phyloP scores from a whole-genome alignment of 30 jellyfish, hydroid and myxozoan genomes.

The Aurelia sp. region DNA sequence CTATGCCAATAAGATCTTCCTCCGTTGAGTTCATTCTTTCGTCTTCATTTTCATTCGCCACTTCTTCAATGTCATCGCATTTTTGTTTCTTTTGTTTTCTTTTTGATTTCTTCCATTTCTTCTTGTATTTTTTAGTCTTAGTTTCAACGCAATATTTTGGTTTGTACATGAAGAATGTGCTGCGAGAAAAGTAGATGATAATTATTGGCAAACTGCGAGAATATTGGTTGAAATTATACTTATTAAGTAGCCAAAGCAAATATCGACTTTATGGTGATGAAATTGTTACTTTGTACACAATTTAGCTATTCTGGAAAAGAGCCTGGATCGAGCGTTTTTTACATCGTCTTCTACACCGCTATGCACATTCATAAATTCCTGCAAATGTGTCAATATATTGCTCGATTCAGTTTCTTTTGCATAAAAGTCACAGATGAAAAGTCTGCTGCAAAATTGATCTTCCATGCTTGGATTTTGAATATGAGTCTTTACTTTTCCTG shows the following conservation, averaged over 20 bases:
- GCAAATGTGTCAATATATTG: too few relatives aligned
- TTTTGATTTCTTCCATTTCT: constrained; percentile 6
- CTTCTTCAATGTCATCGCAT: neutral
- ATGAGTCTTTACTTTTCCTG: too few relatives aligned
- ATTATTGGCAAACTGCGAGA: neutral
- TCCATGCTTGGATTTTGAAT: too few relatives aligned
- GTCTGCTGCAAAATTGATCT: too few relatives aligned
- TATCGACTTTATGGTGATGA: neutral
- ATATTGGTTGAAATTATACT: neutral
- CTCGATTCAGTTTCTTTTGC: too few relatives aligned
- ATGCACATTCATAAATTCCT: too few relatives aligned
- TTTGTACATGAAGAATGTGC: constrained; percentile 35
- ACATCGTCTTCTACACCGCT: too few relatives aligned
- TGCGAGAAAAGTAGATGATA: neutral
- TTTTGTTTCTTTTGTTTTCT: neutral
- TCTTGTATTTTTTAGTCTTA: neutral
- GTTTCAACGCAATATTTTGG: constrained; percentile 1
- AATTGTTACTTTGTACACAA: too few relatives aligned
- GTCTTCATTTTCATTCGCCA: constrained; percentile 11
- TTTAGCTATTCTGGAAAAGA: too few relatives aligned
- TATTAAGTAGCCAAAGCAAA: neutral
- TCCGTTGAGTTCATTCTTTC: neutral
- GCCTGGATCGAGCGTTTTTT: too few relatives aligned
- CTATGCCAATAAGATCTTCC: neutral
- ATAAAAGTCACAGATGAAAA: too few relatives aligned